These are phyloP conservation scores for Saimiri boliviensis DNA, from an alignment of 2,113 vertebrate genomes.

Conservation along the genomic window DNA sequence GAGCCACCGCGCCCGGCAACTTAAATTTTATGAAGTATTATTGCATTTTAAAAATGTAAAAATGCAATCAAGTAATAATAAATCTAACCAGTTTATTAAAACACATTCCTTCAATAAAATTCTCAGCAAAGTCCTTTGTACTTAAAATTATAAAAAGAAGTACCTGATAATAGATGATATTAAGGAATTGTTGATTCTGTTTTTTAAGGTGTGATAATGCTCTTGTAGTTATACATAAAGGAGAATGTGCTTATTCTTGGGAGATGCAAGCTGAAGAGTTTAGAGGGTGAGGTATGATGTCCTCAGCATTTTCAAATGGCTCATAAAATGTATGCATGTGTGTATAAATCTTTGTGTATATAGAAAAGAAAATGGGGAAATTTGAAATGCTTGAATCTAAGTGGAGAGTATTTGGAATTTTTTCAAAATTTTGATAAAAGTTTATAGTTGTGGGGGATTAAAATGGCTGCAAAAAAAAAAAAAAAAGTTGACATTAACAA, in stretches of 20 bases:
- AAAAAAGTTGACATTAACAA: background rate
- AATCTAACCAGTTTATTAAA: background rate
- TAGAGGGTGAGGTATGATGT: background rate
- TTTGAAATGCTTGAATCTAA: background rate
- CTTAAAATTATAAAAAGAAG: background rate
- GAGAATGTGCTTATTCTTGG: background rate
- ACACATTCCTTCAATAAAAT: background rate
- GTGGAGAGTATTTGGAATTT: background rate
- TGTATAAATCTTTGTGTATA: background rate
- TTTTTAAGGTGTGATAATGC: background rate
- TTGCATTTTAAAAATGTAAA: background rate
- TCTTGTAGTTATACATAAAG: background rate
- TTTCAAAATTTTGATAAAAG: background rate
- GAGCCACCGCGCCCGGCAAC: too few species aligned
- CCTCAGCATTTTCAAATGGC: background rate
- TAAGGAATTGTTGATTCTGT: background rate
- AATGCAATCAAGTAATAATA: background rate
- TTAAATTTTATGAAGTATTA: slow-evolving; percentile 9
- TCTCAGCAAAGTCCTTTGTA: background rate
- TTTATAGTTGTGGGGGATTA: background rate
- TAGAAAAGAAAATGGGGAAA: background rate
- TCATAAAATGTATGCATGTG: background rate
- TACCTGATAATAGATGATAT: background rate
- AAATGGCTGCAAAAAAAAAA: background rate
- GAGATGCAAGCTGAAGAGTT: background rate